Evolutionary conservation across 2,113 vertebrate genomes (phyloP), one percentile per base, ranked within the genome.

Genomic region (Cebidichthys violaceus): DNA sequence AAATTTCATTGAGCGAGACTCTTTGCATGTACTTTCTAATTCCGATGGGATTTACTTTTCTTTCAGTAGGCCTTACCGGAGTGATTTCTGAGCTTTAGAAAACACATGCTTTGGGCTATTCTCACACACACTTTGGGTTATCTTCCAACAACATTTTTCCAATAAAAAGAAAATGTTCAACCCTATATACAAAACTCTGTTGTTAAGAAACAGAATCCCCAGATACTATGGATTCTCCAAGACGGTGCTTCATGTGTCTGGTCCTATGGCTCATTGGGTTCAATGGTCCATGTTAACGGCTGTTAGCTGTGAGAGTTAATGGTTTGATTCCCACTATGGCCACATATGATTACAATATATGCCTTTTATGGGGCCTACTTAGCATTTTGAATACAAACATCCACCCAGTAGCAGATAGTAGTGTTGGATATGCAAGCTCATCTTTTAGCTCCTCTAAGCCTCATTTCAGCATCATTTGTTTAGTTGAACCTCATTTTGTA

Each of bases 91-190:
- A 43, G 20, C 41, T 66, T 20, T 29, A 47, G n/a, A 76, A 74
- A 67, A 69, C 43, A 29, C 20, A 59, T 24, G 69, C 67, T 75
- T 70, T 22, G 17, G 60, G 65, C 71, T 37, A 15, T 60, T 75
- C 20, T 62, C 65, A 45, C 66, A n/a, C n/a, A 67, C 52, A 47
- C 31, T 60, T 57, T 15, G 22, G 14, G 33, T 70, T 37, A 55
- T 72, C 14, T 57, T 62, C 20, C 18, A 31, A 60, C 22, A 70
- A 66, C n/a, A n/a, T n/a, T n/a, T n/a, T n/a, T n/a, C n/a, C n/a
- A 65, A 18, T 39, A 57, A 8, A 20, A 24, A 54, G 15, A 76
- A 52, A 65, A 43, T 57, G 35, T 73, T 70, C 77, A 18, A 67
- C 57, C 33, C 41, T 52, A 27, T 76, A 29, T 27, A 54, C 47